Base-by-base conservation (phyloP, 2,797 vertebrate genomes). In the Sebastes oblongus region DNA sequence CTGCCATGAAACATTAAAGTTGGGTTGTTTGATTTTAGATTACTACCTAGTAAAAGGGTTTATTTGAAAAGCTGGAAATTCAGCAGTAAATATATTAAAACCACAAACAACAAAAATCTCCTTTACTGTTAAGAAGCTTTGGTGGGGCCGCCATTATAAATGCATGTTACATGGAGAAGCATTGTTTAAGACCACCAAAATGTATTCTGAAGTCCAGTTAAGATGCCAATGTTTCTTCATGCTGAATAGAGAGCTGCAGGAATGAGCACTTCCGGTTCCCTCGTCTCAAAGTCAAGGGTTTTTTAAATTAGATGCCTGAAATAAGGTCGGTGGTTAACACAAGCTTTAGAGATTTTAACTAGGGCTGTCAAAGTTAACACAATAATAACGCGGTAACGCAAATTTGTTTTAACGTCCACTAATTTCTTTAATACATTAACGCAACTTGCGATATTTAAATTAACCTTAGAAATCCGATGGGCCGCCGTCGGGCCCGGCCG, bases 1-100 rank as follows among this genome's bases (percentile, higher is more conserved):
- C 77, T 82, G 54, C 52, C 22, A 75, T 12, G n/a, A 54, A 81
- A 75, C 32, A 42, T 78, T 85, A 16, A 81, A 25, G 25, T 54
- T 32, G 10, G 2, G 82, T 71, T 75, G 32, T 85, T 85, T 84
- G 34, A 34, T 85, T 78, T 81, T 55, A 62, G 14, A 66, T 68
- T 52, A 56, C 30, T 22, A 61, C 1, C 12, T 18, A 29, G 36
- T 10, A 25, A 58, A 71, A 8, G 4, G 11, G 29, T 25, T 4
- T 36, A 18, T 65, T 61, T 36, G 8, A 77, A 72, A 67, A 32
- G n/a, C 46, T 67, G 32, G 5, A 55, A 65, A 77, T 60, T 14
- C 18, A 36, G 34, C 22, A 34, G 50, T 32, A 55, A 67, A 75
- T 61, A 3, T 62, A 2, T 39, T 56, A 6, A 72, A 79, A 75